A percentile compares a stretch with the other conserved stretches of the same genome.
Conservation (phyloP, 2,888 invertebrate genomes). For the Notodonta ziczac region DNA sequence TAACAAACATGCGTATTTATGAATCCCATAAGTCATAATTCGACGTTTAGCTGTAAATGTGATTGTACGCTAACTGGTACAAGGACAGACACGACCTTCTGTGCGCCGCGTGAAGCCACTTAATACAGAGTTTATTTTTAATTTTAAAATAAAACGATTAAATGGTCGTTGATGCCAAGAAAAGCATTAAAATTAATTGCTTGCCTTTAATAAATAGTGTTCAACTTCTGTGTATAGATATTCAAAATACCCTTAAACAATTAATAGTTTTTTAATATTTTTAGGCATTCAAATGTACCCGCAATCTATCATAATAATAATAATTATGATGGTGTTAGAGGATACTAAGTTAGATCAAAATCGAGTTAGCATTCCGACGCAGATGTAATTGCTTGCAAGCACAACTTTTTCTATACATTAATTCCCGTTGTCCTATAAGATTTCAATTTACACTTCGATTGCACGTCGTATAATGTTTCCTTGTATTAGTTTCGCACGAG, state of each 20-base stretch:
- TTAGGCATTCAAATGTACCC: no score
- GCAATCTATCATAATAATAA: no score
- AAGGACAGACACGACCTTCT: constrained; percentile 64
- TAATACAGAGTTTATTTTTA: constrained; percentile 44
- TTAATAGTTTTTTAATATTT: no score
- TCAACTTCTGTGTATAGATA: no score
- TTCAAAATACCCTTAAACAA: no score
- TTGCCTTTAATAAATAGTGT: no score
- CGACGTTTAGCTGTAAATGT: constrained; percentile 65
- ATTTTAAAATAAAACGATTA: constrained; percentile 13
- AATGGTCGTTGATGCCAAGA: neutral
- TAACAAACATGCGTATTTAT: neutral
- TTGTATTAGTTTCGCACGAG: constrained; percentile 8
- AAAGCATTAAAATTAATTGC: neutral
- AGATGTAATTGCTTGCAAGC: neutral
- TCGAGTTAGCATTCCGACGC: no score
- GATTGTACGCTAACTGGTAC: constrained; percentile 70
- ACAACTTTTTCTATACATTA: neutral
- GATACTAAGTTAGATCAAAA: no score
- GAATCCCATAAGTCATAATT: constrained; percentile 52
- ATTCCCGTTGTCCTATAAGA: neutral
- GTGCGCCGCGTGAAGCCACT: constrained; percentile 53
- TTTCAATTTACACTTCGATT: neutral
- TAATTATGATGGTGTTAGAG: no score
- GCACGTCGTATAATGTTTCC: neutral